Conservation (phyloP, 92 coral and sea anemone species). For the Scolanthus callimorphus region DNA sequence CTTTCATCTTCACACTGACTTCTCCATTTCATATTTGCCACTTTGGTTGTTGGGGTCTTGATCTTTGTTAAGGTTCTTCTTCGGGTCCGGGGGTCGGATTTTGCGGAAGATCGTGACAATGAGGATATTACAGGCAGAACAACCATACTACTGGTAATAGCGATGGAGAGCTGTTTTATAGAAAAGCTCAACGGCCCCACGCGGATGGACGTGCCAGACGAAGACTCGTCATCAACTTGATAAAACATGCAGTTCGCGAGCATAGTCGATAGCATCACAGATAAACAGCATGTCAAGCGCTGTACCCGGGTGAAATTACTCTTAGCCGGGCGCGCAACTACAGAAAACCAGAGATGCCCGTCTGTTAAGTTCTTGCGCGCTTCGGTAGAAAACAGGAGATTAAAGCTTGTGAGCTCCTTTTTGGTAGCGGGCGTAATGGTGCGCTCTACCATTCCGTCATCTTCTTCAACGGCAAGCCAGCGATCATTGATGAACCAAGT, state of each 20-base stretch:
- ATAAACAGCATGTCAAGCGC: conserved; percentile 87
- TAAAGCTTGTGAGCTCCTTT: conserved; percentile 89
- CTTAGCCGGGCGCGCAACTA: conserved; percentile 83
- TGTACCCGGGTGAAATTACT: conserved; percentile 96
- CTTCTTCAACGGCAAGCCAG: conserved; percentile 97
- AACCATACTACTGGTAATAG: conserved; percentile 88
- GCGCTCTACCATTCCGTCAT: conserved; percentile 83
- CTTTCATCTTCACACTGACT: conserved; percentile 13
- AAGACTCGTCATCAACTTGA: conserved; percentile 77
- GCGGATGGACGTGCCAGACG: conserved; percentile 79
- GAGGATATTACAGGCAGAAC: conserved; percentile 84
- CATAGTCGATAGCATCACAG: conserved; percentile 85
- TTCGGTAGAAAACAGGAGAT: conserved; percentile 88
- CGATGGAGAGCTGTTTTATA: conserved; percentile 86
- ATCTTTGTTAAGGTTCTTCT: conserved; percentile 28
- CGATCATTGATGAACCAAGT: conserved; percentile 98
- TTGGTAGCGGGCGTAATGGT: conserved; percentile 67
- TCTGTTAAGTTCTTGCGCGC: conserved; percentile 93
- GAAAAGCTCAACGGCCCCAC: conserved; percentile 94
- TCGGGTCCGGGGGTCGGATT: conserved; percentile 63
- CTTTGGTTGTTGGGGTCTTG: conserved; percentile 67
- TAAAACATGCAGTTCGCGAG: conserved; percentile 98
- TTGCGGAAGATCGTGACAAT: conserved; percentile 90
- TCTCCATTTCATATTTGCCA: conserved; percentile 50
- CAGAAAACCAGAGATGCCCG: conserved; percentile 94